Evolutionary conservation across 2,113 vertebrate genomes (phyloP), one percentile per base, ranked within the genome.

Genomic region (Rynchops niger): DNA sequence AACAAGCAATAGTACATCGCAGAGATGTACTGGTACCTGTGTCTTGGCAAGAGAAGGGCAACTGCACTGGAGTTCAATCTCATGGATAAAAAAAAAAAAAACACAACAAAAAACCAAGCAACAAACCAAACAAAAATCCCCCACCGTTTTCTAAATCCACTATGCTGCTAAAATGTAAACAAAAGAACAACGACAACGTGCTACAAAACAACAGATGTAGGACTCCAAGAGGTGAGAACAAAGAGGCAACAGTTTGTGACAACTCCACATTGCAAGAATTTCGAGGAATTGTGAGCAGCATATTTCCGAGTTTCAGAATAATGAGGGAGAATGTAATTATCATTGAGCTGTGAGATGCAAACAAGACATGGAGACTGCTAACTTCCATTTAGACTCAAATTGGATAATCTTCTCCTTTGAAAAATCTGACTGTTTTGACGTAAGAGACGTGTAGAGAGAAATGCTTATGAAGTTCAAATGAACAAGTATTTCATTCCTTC

Each of bases 191-290:
- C 59, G 70, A 66, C 2, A 2, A 79, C 22, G 88, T 96, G 88
- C 65, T 88, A 58, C 61, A 67, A 90, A 92, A 80, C 56, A 79
- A 81, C 74, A 85, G 47, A 76, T 79, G 70, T 50, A 78, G 30
- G 61, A 87, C n/a, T 82, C 15, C 30, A 73, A 84, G 50, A 88
- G 25, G 65, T 92, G 61, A 92, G 61, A 96, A 90, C 65, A 96
- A 62, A 93, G 50, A 78, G n/a, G 78, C 14, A 81, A 91, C 71
- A 69, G 81, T 65, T 50, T 61, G 49, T 61, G 72, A 91, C 77
- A 91, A 55, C 66, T 52, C 29, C 50, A 59, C 29, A 30, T 66
- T 23, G 49, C 42, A 32, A 50, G 49, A 65, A 73, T 66, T 74
- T 40, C 3, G 3, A 90, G 61, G 12, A 74, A 49, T 3, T 82